These are phyloP conservation scores for Danio tinwini DNA, from an alignment of 2,797 vertebrate species.

Conservation along the genomic window DNA sequence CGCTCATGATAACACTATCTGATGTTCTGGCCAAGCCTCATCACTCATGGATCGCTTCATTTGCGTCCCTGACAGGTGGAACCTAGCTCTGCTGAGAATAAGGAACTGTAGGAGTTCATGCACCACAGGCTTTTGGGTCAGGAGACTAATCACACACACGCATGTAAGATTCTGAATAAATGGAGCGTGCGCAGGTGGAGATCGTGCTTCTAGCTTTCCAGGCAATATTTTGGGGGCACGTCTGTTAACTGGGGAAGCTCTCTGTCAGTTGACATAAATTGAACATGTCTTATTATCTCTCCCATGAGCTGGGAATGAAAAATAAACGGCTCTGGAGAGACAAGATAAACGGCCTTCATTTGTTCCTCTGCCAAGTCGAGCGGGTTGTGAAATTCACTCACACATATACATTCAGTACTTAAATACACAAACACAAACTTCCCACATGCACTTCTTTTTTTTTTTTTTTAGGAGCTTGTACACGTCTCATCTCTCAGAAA, in stretches of 20 bases:
- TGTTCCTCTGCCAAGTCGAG: slow-evolving; percentile 50
- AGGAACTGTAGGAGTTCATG: slow-evolving; percentile 41
- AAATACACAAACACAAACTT: slow-evolving; percentile 1
- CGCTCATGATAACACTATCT: slow-evolving; percentile 21
- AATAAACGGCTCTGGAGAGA: slow-evolving; percentile 64
- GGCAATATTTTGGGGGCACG: slow-evolving; percentile 58
- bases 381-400: slow-evolving; percentile 33
- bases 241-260: slow-evolving; percentile 59
- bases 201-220: slow-evolving; percentile 31
- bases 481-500: slow-evolving; percentile 1
- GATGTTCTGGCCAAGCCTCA: slow-evolving; percentile 38
- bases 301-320: slow-evolving; percentile 63
- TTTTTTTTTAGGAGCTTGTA: background rate
- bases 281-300: slow-evolving; percentile 68
- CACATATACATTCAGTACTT: slow-evolving; percentile 1
- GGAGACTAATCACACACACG: slow-evolving; percentile 24
- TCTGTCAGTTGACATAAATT: slow-evolving; percentile 67
- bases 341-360: slow-evolving; percentile 66
- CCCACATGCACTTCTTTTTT: background rate
- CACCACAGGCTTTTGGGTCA: slow-evolving; percentile 22
- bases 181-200: slow-evolving; percentile 8
- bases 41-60: slow-evolving; percentile 49
- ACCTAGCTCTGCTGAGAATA: slow-evolving; percentile 24
- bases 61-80: slow-evolving; percentile 43
- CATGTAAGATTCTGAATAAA: slow-evolving; percentile 38